These are phyloP conservation scores for Microcebus jonahi DNA, from an alignment of 2,113 vertebrate genomes.

Conservation along the genomic window DNA sequence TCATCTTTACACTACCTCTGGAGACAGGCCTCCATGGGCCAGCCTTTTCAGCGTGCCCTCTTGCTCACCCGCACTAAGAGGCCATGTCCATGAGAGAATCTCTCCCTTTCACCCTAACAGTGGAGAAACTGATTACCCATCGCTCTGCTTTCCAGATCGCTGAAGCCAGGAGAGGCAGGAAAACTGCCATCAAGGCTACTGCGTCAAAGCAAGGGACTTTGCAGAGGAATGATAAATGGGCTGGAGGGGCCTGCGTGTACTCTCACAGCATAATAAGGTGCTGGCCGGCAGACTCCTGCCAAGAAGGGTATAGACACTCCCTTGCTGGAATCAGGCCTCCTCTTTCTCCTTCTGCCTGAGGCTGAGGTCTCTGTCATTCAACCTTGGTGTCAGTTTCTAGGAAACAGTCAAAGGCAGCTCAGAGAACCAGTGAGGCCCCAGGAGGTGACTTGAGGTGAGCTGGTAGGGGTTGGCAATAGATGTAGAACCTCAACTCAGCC, in stretches of 20 bases:
- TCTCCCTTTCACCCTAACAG: neutral
- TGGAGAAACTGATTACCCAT: neutral
- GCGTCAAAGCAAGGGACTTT: neutral
- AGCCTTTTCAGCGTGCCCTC: neutral
- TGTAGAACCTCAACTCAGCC: neutral
- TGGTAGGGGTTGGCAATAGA: neutral
- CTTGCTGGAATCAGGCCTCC: neutral
- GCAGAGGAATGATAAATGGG: constrained; percentile 42
- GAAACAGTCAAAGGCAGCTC: neutral
- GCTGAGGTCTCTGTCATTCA: constrained; percentile 49
- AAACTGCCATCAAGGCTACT: neutral
- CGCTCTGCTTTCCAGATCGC: neutral
- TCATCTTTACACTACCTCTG: neutral
- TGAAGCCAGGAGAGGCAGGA: neutral
- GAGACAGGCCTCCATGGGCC: neutral
- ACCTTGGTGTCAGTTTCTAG: neutral
- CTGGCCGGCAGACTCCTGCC: neutral
- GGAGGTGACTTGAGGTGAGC: neutral
- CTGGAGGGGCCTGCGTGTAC: neutral
- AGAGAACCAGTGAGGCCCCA: neutral
- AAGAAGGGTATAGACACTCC: neutral
- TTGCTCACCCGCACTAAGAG: neutral
- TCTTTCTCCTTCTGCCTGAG: constrained; percentile 8
- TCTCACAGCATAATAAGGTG: constrained; percentile 44
- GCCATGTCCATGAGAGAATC: neutral